Evolutionary conservation across 2,888 invertebrate genomes (phyloP).

Genomic region (Nomada ferruginata): DNA sequence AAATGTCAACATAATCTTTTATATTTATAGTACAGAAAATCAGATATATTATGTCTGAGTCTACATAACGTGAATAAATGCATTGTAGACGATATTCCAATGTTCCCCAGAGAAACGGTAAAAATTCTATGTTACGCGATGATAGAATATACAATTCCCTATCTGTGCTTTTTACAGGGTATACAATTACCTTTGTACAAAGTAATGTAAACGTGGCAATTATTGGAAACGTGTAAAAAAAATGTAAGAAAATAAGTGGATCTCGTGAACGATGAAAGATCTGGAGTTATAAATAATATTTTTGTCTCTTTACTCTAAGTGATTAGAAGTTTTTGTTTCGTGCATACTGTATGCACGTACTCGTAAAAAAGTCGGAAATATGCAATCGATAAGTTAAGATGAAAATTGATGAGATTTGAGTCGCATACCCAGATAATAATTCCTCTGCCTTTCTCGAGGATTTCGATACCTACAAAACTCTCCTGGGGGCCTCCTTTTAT

Average conservation of each 20-base stretch:
- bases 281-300: neutral
- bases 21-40: constrained; percentile 44
- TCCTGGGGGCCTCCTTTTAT: constrained; percentile 25
- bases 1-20: constrained; percentile 40
- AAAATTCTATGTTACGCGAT: constrained; percentile 37
- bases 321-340: neutral
- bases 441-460: neutral
- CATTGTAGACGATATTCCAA: constrained; percentile 49
- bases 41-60: constrained; percentile 33
- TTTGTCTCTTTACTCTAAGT: neutral
- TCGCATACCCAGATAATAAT: constrained; percentile 2
- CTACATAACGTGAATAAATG: constrained; percentile 63
- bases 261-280: constrained; percentile 8
- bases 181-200: constrained; percentile 51
- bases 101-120: constrained; percentile 45
- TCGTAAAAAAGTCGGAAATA: neutral
- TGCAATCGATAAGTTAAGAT: neutral
- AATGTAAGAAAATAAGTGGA: constrained; percentile 54
- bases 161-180: constrained; percentile 42
- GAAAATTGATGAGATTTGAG: neutral
- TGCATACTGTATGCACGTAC: neutral
- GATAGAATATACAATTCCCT: constrained; percentile 44
- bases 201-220: constrained; percentile 51
- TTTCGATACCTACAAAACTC: constrained; percentile 7
- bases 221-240: constrained; percentile 47